A percentile compares a stretch with the other conserved stretches of the same genome.
These are phyloP conservation scores for Oegoconia quadripuncta DNA, from an alignment of 2,888 invertebrate species.

Conservation along the genomic window DNA sequence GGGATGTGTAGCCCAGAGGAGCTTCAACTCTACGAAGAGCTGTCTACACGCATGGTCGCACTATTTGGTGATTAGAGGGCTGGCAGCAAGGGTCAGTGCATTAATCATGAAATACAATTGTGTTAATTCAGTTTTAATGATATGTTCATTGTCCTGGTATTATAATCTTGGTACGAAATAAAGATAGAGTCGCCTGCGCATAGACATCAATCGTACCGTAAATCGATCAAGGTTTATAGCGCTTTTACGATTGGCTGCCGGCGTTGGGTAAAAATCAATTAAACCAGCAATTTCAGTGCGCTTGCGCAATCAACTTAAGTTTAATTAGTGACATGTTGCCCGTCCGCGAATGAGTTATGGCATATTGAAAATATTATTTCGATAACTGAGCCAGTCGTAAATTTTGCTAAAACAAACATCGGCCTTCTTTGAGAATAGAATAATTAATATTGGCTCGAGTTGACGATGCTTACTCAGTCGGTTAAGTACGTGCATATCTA, in stretches of 20 bases:
- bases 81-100: too few species aligned
- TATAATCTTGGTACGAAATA: too few species aligned
- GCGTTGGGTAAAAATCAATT: conserved; percentile 47
- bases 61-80: too few species aligned
- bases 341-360: conserved; percentile 55
- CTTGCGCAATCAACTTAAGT: conserved; percentile 46
- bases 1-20: too few species aligned
- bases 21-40: too few species aligned
- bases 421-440: conserved; percentile 28
- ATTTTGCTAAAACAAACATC: conserved; percentile 28
- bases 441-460: conserved; percentile 20
- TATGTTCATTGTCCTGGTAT: too few species aligned
- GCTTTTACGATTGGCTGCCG: conserved; percentile 38
- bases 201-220: conserved; percentile 27
- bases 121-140: too few species aligned
- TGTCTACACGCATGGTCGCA: too few species aligned
- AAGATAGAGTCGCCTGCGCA: too few species aligned
- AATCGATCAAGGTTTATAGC: conserved; percentile 42
- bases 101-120: too few species aligned
- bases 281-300: conserved; percentile 39
- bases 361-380: conserved; percentile 40
- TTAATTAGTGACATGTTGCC: conserved; percentile 58
- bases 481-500: too few species aligned
- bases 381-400: conserved; percentile 20
- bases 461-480: conserved; percentile 2